Conservation (phyloP, 2,113 vertebrate genomes). For the Vulpes vulpes region DNA sequence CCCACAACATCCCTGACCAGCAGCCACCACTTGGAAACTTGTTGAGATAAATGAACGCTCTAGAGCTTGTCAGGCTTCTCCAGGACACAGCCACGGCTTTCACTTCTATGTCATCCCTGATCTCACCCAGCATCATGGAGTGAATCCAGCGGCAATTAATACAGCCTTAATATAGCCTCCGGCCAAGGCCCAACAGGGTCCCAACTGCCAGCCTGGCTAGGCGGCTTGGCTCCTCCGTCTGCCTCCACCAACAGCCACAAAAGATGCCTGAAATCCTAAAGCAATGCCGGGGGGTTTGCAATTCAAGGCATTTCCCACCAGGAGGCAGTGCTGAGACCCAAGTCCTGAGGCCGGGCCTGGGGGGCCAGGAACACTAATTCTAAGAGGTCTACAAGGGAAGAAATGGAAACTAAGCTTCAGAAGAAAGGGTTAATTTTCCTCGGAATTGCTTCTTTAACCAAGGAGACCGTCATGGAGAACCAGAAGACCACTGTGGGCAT, state of each 20-base stretch:
- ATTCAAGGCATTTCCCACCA: neutral
- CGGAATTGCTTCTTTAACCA: neutral
- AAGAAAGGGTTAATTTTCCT: neutral
- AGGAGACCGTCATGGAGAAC: neutral
- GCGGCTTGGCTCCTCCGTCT: neutral
- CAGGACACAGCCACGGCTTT: neutral
- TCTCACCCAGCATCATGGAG: neutral
- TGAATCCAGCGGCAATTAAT: neutral
- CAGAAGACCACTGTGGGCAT: neutral
- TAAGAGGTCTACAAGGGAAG: neutral
- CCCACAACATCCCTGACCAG: neutral
- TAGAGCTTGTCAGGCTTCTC: neutral
- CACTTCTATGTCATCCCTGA: neutral
- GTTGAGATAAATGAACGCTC: neutral
- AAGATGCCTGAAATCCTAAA: slow-evolving; percentile 8
- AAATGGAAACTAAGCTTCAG: neutral
- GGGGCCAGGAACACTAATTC: neutral
- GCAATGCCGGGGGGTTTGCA: neutral
- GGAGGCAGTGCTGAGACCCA: neutral
- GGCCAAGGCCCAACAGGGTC: neutral
- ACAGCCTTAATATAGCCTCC: neutral
- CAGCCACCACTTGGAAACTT: neutral
- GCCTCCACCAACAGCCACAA: neutral
- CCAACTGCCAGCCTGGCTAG: neutral
- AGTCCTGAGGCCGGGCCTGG: neutral